These are phyloP conservation scores for Pangasius sanitwongsei DNA, from an alignment of 2,797 vertebrate genomes.

Conservation along the genomic window DNA sequence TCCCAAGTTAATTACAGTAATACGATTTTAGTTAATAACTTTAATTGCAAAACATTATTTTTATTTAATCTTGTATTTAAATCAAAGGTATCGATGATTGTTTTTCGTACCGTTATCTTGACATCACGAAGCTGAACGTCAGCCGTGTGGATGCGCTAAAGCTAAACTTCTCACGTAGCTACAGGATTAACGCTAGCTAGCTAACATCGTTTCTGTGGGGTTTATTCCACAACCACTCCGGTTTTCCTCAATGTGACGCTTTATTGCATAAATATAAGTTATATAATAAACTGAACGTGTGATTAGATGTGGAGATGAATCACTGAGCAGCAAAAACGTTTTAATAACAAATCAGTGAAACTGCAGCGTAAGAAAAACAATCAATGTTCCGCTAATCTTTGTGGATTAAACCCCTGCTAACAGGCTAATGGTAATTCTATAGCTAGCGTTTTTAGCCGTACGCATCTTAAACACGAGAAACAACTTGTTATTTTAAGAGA, in stretches of 20 bases:
- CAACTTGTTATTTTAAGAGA: neutral
- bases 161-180: neutral
- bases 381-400: neutral
- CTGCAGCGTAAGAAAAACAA: neutral
- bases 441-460: neutral
- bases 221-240: neutral
- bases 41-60: neutral
- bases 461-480: neutral
- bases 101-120: neutral
- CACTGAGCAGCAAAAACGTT: neutral
- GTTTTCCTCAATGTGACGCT: neutral
- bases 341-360: neutral
- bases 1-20: neutral
- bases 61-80: neutral
- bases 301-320: neutral
- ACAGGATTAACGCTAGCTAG: neutral
- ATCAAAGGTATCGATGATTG: neutral
- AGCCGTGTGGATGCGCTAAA: neutral
- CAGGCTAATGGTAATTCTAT: neutral
- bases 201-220: neutral
- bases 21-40: neutral
- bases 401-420: neutral
- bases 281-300: neutral
- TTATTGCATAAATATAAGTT: neutral
- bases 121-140: neutral